phyloP scores from a whole-genome alignment of 2,113 vertebrate species.

The Pterocles burchelli region DNA sequence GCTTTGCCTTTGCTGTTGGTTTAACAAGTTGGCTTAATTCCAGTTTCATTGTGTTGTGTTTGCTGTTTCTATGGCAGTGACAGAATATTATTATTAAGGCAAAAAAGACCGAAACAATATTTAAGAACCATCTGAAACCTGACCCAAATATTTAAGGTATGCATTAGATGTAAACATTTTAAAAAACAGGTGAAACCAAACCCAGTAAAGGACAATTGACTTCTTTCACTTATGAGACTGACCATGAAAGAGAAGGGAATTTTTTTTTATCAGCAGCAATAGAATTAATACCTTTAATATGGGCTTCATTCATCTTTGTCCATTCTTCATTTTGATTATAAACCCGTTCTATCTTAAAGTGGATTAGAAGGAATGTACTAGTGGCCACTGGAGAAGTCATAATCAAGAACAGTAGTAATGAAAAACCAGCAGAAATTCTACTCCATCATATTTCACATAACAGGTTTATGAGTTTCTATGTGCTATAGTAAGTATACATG shows the following conservation, averaged over 20 bases:
- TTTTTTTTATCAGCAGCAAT: neutral
- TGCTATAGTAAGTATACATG: neutral
- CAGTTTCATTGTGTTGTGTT: neutral
- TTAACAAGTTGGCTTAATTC: neutral
- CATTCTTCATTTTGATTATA: neutral
- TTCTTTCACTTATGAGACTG: neutral
- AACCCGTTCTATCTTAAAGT: neutral
- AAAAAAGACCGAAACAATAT: neutral
- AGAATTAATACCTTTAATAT: neutral
- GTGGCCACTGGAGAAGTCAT: neutral
- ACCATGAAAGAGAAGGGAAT: neutral
- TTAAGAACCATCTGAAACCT: neutral
- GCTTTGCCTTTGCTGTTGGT: neutral
- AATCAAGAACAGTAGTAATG: neutral
- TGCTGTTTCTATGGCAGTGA: neutral
- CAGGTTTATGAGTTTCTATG: neutral
- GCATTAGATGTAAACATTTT: neutral
- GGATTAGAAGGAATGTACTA: neutral
- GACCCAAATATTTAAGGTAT: neutral
- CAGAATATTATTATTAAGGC: neutral
- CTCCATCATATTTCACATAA: neutral
- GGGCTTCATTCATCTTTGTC: neutral
- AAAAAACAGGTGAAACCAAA: neutral
- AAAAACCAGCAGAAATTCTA: neutral
- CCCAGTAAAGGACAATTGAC: neutral